Conservation (phyloP, 1,140 invertebrate genomes). For the Ptiloglossa arizonensis region DNA sequence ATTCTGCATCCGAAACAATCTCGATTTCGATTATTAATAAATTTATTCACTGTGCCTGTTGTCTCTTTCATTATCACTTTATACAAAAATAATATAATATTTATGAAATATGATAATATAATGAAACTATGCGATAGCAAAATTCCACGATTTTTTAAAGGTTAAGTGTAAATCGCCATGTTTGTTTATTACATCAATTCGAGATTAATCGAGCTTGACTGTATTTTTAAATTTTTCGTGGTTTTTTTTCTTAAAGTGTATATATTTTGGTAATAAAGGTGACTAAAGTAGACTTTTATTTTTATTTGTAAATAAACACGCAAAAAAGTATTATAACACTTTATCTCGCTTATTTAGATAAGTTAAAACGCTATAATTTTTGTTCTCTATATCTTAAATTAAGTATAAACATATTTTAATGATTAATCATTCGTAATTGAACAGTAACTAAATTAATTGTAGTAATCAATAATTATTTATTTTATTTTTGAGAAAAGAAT, state of each 20-base stretch:
- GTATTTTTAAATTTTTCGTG: not conserved
- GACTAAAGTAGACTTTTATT: not conserved
- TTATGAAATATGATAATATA: not conserved
- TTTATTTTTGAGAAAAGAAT: not conserved
- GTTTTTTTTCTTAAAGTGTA: no score
- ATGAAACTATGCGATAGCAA: not conserved
- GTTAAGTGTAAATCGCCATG: constrained; percentile 21
- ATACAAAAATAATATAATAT: not conserved
- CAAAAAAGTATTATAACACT: not conserved
- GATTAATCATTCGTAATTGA: not conserved
- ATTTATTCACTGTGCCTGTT: constrained; percentile 34
- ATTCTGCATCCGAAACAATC: constrained; percentile 77
- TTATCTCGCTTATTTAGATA: not conserved
- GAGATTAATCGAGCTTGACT: not conserved
- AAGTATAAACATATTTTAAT: not conserved
- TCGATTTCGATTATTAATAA: constrained; percentile 67
- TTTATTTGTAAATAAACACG: constrained; percentile 1
- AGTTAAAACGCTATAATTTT: not conserved
- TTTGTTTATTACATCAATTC: not conserved
- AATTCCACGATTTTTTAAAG: not conserved
- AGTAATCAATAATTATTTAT: not conserved
- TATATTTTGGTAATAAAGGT: not conserved
- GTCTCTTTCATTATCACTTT: constrained; percentile 22
- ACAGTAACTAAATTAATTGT: not conserved
- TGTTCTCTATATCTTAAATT: not conserved